Percentiles rank a stretch among this genome's conserved stretches.
Conservation (phyloP, 2,888 invertebrate species). For the Cacoxenus indagator region DNA sequence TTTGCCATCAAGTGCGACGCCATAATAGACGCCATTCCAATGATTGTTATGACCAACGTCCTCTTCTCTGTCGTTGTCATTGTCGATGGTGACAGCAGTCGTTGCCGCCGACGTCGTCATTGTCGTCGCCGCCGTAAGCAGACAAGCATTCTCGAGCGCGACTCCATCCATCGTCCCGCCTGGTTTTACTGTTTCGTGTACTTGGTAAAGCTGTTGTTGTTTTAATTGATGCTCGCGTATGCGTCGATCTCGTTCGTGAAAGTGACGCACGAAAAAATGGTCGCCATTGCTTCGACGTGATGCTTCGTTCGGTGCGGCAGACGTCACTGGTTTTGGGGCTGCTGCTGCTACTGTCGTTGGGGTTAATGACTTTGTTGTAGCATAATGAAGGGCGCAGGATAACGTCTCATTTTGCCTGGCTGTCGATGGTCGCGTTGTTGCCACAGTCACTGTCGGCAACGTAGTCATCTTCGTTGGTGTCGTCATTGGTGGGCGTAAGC, state of each 20-base stretch:
- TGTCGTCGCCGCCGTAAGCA: constrained; percentile 18
- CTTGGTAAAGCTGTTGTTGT: constrained; percentile 54
- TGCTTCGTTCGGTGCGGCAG: constrained; percentile 26
- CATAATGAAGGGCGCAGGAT: constrained; percentile 32
- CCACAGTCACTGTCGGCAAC: background rate
- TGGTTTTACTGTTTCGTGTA: background rate
- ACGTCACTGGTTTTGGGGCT: constrained; percentile 21
- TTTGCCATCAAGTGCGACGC: constrained; percentile 36
- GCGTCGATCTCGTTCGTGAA: constrained; percentile 71
- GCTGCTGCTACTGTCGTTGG: constrained; percentile 42
- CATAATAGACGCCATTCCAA: constrained; percentile 57
- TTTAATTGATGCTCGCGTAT: constrained; percentile 70
- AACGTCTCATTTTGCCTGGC: constrained; percentile 45
- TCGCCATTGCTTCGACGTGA: constrained; percentile 49
- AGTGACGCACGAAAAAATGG: constrained; percentile 68
- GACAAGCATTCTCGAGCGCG: background rate
- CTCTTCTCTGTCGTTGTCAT: background rate
- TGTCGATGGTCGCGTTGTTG: background rate
- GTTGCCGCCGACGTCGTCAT: constrained; percentile 29
- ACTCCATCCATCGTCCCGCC: background rate
- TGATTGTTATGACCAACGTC: constrained; percentile 51
- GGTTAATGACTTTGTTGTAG: constrained; percentile 64
- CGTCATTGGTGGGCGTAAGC: constrained; percentile 19
- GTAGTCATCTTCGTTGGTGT: constrained; percentile 6
- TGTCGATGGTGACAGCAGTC: background rate